These are phyloP conservation scores for Danio kyathit DNA, from an alignment of 2,797 vertebrate genomes.

Conservation along the genomic window DNA sequence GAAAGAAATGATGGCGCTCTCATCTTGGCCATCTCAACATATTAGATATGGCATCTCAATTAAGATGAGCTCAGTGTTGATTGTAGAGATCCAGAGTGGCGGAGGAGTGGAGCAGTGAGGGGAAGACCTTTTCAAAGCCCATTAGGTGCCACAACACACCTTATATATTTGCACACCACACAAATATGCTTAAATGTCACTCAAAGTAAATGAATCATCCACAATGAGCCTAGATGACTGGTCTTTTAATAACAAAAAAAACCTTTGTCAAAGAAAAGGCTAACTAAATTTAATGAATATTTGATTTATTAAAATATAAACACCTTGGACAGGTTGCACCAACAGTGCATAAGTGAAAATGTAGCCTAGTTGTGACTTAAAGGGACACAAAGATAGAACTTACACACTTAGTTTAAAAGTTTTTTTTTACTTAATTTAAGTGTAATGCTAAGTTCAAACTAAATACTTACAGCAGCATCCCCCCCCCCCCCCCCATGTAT, in stretches of 20 bases:
- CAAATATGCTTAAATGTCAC: slow-evolving; percentile 53
- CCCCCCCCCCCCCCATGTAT: too few relatives aligned
- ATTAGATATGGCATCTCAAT: slow-evolving; percentile 64
- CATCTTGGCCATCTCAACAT: slow-evolving; percentile 45
- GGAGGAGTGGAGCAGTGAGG: slow-evolving; percentile 27
- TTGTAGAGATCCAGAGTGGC: slow-evolving; percentile 31
- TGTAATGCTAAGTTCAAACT: too few relatives aligned
- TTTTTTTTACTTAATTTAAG: too few relatives aligned
- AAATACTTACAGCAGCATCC: too few relatives aligned
- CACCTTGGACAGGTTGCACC: too few relatives aligned
- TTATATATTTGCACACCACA: slow-evolving; percentile 17
- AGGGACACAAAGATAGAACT: too few relatives aligned
- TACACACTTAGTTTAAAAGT: too few relatives aligned
- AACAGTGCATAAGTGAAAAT: too few relatives aligned
- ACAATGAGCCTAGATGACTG: slow-evolving; percentile 12
- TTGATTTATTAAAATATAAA: too few relatives aligned
- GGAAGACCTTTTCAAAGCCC: slow-evolving; percentile 64
- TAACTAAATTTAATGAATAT: too few relatives aligned
- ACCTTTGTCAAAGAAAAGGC: slow-evolving; percentile 29
- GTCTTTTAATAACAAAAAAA: slow-evolving; percentile 44
- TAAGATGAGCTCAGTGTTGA: slow-evolving; percentile 53
- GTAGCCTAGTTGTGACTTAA: too few relatives aligned
- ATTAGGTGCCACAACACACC: slow-evolving; percentile 55
- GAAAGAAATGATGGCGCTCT: slow-evolving; percentile 54
- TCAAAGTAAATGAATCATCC: slow-evolving; percentile 43